Evolutionary conservation across 64 coral and sea anemone species (phyloP).

Genomic region (Orbicella faveolata): DNA sequence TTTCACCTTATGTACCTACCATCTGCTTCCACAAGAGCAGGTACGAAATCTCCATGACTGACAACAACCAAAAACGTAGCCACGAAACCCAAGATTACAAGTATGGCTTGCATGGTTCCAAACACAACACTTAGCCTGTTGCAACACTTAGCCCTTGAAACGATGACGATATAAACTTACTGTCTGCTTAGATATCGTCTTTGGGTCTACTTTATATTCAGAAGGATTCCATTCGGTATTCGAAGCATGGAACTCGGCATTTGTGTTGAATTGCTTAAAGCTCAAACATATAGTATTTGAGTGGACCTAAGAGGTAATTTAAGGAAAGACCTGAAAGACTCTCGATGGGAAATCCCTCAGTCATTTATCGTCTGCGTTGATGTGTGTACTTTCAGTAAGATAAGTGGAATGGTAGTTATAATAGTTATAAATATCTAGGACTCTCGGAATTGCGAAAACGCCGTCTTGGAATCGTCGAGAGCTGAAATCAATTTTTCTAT

Average conservation of each 20-base stretch:
- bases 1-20: neutral
- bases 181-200: no score
- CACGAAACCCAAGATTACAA: neutral
- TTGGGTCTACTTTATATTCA: no score
- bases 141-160: neutral
- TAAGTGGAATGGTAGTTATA: no score
- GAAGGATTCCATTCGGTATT: neutral
- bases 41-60: neutral
- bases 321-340: neutral
- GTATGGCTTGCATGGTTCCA: neutral
- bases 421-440: no score
- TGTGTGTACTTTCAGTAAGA: no score
- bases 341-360: neutral
- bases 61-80: neutral
- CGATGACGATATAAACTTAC: no score
- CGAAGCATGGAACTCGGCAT: neutral
- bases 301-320: neutral
- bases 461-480: no score
- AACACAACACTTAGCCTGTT: neutral
- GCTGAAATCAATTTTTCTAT: no score
- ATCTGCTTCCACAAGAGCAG: neutral
- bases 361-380: neutral
- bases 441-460: no score
- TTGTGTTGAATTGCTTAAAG: neutral
- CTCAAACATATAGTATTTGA: no score